These are phyloP conservation scores for Caerostris darwini DNA, from an alignment of 1,140 invertebrate species.

Conservation along the genomic window DNA sequence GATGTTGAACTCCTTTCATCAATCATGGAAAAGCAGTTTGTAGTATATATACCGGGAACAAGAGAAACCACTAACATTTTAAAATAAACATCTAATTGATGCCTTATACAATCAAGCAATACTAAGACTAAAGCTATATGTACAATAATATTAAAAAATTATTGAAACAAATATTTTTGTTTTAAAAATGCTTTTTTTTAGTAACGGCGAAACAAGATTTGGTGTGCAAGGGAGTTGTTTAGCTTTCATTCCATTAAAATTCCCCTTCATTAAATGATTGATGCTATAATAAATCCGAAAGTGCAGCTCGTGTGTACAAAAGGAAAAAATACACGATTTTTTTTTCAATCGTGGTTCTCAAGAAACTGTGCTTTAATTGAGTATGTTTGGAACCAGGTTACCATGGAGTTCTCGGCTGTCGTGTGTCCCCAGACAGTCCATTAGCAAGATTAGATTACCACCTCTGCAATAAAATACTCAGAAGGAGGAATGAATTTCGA, in stretches of 20 bases:
- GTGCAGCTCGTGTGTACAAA: neutral
- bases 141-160: too few species aligned
- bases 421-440: neutral
- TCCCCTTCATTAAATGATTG: slow-evolving; percentile 12
- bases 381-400: slow-evolving; percentile 28
- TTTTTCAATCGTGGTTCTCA: neutral
- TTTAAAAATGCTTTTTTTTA: too few species aligned
- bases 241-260: neutral
- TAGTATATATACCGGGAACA: too few species aligned
- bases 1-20: too few species aligned
- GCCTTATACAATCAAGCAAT: too few species aligned
- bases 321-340: neutral
- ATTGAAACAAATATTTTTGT: too few species aligned
- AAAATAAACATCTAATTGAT: too few species aligned
- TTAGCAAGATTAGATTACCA: slow-evolving; percentile 27
- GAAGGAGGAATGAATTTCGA: neutral
- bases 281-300: neutral
- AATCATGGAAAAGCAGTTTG: too few species aligned
- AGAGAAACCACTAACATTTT: too few species aligned
- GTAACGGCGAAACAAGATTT: too few species aligned
- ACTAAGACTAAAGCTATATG: too few species aligned
- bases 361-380: slow-evolving; percentile 41
- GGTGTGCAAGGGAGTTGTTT: neutral
- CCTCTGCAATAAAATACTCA: neutral
- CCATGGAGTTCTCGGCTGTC: neutral